Evolutionary conservation across 2,888 invertebrate genomes (phyloP).

Genomic region (Syrista parreyssii): DNA sequence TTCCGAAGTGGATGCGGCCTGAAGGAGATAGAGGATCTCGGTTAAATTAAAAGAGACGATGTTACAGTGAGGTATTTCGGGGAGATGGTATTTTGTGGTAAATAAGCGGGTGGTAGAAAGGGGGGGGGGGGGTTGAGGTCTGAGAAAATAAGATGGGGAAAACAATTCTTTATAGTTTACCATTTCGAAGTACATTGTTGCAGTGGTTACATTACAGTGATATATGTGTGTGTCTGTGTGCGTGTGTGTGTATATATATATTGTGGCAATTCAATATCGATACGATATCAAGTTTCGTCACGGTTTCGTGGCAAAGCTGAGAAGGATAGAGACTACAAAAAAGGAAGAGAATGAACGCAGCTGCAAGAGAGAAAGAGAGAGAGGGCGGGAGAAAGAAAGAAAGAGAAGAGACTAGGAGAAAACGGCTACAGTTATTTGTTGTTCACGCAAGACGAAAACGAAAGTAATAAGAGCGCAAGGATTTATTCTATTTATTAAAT

Average conservation of each 20-base stretch:
- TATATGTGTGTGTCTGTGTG: background rate
- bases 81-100: background rate
- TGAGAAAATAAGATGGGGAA: background rate
- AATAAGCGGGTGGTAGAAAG: background rate
- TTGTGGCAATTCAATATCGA: slow-evolving; percentile 7
- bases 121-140: background rate
- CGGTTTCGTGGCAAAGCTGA: background rate
- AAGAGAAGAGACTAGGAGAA: background rate
- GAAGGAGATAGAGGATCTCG: background rate
- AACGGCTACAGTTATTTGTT: background rate
- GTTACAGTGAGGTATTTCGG: background rate
- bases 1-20: background rate
- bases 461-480: background rate
- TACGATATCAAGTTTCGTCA: background rate
- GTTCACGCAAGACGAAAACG: background rate
- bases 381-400: background rate
- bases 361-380: slow-evolving; percentile 6
- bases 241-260: background rate
- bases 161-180: background rate
- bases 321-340: background rate
- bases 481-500: background rate
- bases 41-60: background rate
- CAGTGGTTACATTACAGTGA: background rate
- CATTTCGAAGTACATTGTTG: background rate
- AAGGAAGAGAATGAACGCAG: slow-evolving; percentile 17